Evolutionary conservation across 35 echinoderm and acorn worm species (phyloP), one percentile per base, ranked within the genome.

Genomic region (Holothuria glaberrima): DNA sequence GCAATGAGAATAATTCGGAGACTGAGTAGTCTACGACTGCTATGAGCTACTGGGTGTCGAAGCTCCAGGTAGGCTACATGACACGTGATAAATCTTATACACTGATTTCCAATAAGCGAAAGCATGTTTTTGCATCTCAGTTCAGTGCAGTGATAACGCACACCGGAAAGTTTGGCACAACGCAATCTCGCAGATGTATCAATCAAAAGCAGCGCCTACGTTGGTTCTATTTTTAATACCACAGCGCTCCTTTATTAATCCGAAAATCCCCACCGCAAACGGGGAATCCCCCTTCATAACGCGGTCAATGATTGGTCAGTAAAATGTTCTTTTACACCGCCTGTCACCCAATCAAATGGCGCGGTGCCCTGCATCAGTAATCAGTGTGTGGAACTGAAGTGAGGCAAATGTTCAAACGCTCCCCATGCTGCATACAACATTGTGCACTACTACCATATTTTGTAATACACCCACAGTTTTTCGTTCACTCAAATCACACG

Each of bases 241-340:
- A 52, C 70, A 30, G 74, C 74, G 74, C 35, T 41, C 50, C 74
- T 48, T 48, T 33, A 48, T 78, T 78, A 78, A 78, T 78, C 74
- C 74, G 74, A 78, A 78, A 78, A 78, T 78, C 74, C 74, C 74
- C 74, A 48, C 38, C 74, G 38, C 74, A 78, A 41, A 12, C 44
- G 74, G 74, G 74, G 74, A 78, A 50, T 21, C 74, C 74, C 71
- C 74, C 44, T 26, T 50, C 27, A 50, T 78, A 35, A 78, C 74
- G 20, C 74, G 74, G 74, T 78, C 74, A 78, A 20, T 78, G 74
- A 78, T 78, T 78, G 74, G 74, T 78, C 74, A 78, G 74, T 48
- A 78, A 78, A 78, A 21, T 78, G 74, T 78, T 78, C 74, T 78
- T 78, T 78, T 78, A 24, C 74, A 48, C 44, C 74, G 74, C 74